Evolutionary conservation across 2,888 invertebrate genomes (phyloP), one percentile per base, ranked within the genome.

Genomic region (Drosophila koepferae): DNA sequence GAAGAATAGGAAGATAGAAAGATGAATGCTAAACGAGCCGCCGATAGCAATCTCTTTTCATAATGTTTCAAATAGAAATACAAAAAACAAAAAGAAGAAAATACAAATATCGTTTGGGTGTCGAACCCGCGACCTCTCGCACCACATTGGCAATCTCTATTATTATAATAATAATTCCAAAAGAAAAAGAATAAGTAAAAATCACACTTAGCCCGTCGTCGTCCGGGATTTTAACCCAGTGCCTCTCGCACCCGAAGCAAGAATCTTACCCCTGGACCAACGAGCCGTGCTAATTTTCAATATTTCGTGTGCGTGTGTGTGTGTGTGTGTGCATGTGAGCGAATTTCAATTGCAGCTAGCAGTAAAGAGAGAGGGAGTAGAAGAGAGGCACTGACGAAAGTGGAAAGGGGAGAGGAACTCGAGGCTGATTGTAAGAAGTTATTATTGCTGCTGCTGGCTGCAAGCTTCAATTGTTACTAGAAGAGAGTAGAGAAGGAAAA

Each of bases 111-210:
- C 90, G 89, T 89, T 90, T 84, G 91, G 91, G 90, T 90, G 78
- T 91, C 91, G 91, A 90, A 90, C 91, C 90, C 91, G 91, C 91
- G 90, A 90, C 90, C 91, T 91, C 91, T 91, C 90, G 91, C 91
- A 91, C 90, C 91, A 90, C 55, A 38, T 18, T 28, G 43, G 10
- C 53, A 59, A 72, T 72, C 53, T 49, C 54, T 31, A 63, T 63
- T 41, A 59, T 20, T 48, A 38, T 36, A 48, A 59, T 58, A 16
- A 36, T 46, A 28, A 28, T 59, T 16, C 16, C 20, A 63, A 12
- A 20, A 31, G n/a, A 20, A 61, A n/a, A n/a, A 5, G 16, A 14
- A 40, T 5, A 41, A 41, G n/a, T n/a, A 41, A 63, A 41, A 61
- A 10, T 3, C 16, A 2, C n/a, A 51, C 56, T 63, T 78, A 89